These are phyloP conservation scores for Poeciliopsis presidionis DNA, from an alignment of 2,797 vertebrate species.

Conservation along the genomic window DNA sequence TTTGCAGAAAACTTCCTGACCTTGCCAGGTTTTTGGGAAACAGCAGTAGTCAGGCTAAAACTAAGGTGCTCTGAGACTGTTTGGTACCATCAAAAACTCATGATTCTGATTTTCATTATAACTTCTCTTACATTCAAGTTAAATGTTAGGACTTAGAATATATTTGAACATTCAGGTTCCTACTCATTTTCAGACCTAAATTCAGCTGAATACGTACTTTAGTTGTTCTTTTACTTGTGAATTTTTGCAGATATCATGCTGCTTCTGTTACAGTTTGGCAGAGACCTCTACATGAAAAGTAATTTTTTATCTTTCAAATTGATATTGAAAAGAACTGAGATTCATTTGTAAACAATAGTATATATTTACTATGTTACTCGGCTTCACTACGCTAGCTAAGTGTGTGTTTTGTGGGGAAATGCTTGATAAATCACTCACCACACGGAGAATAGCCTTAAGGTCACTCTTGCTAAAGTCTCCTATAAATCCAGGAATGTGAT, in stretches of 20 bases:
- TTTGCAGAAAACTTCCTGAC: neutral
- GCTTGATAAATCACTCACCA: constrained; percentile 73
- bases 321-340: neutral
- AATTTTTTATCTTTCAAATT: neutral
- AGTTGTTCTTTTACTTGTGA: neutral
- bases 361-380: neutral
- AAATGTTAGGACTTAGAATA: neutral
- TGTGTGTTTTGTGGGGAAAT: neutral
- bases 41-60: neutral
- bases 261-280: neutral
- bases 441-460: constrained; percentile 77
- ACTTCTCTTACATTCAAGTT: neutral
- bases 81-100: neutral
- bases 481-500: constrained; percentile 62
- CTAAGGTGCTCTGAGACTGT: neutral
- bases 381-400: neutral
- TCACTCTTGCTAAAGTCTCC: constrained; percentile 73
- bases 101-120: neutral
- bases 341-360: neutral
- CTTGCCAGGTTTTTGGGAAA: neutral
- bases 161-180: neutral
- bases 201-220: neutral
- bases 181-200: neutral
- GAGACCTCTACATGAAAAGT: neutral
- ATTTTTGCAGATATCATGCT: neutral